Evolutionary conservation across 2,888 invertebrate genomes (phyloP).

Genomic region (Erynnis tages): DNA sequence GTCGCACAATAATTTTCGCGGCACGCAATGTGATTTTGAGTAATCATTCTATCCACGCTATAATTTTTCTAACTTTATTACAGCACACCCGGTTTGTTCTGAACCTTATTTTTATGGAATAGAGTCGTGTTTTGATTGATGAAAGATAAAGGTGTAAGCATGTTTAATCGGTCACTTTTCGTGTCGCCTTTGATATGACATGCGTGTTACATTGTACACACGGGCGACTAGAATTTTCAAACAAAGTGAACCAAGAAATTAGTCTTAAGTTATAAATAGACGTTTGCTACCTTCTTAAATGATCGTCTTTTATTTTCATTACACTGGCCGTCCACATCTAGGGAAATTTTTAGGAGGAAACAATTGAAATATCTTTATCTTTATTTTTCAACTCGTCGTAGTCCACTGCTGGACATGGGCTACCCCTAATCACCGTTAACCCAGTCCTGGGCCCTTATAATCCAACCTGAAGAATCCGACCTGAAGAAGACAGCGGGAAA

Average conservation of each 20-base stretch:
- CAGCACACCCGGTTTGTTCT: neutral
- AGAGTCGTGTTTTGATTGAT: neutral
- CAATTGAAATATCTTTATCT: no score
- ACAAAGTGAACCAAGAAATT: neutral
- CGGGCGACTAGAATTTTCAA: neutral
- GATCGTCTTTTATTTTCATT: no score
- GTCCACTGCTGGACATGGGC: no score
- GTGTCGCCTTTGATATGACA: constrained; percentile 6
- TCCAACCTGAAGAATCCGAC: no score
- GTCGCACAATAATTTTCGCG: constrained; percentile 16
- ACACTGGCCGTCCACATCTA: no score
- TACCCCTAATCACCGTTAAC: no score
- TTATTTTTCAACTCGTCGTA: no score
- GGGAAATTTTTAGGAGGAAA: no score
- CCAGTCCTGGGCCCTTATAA: no score
- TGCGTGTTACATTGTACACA: neutral
- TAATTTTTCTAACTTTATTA: constrained; percentile 10
- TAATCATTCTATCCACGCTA: constrained; percentile 14
- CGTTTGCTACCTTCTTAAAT: no score
- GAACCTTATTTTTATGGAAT: neutral
- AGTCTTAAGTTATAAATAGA: no score
- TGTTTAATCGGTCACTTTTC: constrained; percentile 17
- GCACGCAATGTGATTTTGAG: constrained; percentile 14
- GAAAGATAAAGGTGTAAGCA: neutral
- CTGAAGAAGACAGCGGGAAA: no score